Conservation (phyloP, 2,113 vertebrate genomes). For the Brachypodius melanocephalos region DNA sequence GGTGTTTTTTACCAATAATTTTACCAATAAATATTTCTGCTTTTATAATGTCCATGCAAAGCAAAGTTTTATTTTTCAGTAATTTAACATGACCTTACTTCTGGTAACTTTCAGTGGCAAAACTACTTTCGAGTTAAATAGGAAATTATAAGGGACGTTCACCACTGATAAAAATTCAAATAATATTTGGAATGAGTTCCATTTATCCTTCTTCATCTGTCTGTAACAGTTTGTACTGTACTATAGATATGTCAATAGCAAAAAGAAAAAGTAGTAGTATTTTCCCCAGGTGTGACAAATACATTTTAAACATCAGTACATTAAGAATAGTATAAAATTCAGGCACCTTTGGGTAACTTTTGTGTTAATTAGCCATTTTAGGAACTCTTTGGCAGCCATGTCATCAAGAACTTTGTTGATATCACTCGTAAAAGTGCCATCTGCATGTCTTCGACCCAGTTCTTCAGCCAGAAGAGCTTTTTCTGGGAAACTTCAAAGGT, state of each 20-base stretch:
- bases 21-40: background rate
- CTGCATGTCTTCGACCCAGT: conserved; percentile 85
- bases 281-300: conserved; percentile 60
- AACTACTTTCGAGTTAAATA: background rate
- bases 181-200: background rate
- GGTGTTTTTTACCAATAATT: no score
- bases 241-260: background rate
- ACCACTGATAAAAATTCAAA: background rate
- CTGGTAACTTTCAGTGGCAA: background rate
- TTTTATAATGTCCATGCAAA: background rate
- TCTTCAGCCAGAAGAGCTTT: conserved; percentile 67
- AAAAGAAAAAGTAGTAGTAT: background rate
- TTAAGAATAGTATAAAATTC: conserved; percentile 15
- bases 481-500: conserved; percentile 77
- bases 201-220: background rate
- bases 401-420: conserved; percentile 92
- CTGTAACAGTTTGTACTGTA: background rate
- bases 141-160: background rate
- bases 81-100: background rate
- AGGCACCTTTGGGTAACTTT: conserved; percentile 82
- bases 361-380: conserved; percentile 93
- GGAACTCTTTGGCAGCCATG: conserved; percentile 90
- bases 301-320: background rate
- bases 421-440: conserved; percentile 95
- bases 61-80: background rate